Evolutionary conservation across 2,797 vertebrate species (phyloP).

Genomic region (Setipinna tenuifilis): DNA sequence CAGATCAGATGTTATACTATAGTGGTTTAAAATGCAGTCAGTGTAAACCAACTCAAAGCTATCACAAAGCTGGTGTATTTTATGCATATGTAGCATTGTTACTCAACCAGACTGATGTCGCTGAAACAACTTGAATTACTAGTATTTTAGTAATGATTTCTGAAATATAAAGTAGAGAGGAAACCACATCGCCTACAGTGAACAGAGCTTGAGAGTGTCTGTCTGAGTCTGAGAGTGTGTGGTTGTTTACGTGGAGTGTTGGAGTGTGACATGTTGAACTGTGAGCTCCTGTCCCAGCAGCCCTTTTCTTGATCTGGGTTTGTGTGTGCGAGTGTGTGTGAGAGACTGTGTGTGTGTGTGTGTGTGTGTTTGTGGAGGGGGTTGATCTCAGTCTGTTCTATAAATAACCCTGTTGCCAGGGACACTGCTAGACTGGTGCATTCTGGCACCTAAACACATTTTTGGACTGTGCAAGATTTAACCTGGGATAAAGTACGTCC

Average conservation of each 20-base stretch:
- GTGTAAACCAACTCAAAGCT: neutral
- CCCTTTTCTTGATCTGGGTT: neutral
- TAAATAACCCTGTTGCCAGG: slow-evolving; percentile 18
- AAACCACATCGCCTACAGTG: too few relatives aligned
- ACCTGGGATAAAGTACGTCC: neutral
- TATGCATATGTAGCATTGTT: neutral
- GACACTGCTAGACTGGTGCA: neutral
- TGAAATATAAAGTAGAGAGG: neutral
- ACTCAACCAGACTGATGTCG: neutral
- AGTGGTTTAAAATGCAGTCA: neutral
- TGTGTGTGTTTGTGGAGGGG: neutral
- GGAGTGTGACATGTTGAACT: neutral
- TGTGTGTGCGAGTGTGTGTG: too few relatives aligned
- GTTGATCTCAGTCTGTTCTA: slow-evolving; percentile 7
- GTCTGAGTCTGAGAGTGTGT: too few relatives aligned
- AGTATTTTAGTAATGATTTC: neutral
- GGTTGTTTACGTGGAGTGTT: neutral
- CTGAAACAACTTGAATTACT: neutral
- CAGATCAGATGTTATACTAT: neutral
- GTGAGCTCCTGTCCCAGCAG: neutral
- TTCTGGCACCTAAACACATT: neutral
- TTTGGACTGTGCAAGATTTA: neutral
- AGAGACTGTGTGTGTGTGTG: neutral
- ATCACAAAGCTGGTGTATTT: neutral
- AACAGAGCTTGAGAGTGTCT: neutral